phyloP scores from a whole-genome alignment of 1,140 invertebrate species.

The Branchinecta lindahli region DNA sequence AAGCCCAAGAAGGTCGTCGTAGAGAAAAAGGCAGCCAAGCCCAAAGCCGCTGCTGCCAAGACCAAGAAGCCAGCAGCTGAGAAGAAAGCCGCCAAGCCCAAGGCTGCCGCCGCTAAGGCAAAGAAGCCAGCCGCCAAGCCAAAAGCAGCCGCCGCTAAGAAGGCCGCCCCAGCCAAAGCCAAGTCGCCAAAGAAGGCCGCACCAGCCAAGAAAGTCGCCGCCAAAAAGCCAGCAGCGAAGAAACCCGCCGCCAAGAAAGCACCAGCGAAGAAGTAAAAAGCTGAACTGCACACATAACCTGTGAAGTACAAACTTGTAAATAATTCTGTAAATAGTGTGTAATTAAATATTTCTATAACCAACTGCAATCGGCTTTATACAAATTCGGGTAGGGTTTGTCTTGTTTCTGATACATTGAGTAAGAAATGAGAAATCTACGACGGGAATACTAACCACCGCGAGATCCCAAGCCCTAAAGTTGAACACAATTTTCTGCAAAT shows the following conservation, averaged over 20 bases:
- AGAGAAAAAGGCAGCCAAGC: conserved; percentile 16
- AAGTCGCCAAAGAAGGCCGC: conserved; percentile 17
- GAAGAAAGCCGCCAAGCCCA: conserved; percentile 22
- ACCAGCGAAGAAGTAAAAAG: conserved; percentile 10
- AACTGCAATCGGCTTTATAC: no score
- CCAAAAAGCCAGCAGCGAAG: conserved; percentile 17
- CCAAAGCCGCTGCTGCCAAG: conserved; percentile 15
- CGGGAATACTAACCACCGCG: no score
- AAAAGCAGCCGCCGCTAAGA: conserved; percentile 12
- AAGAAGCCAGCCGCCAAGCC: background rate
- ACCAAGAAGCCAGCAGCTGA: conserved; percentile 24
- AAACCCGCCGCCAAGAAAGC: conserved; percentile 17
- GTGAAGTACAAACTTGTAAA: no score
- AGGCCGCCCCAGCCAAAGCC: background rate
- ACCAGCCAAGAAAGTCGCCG: conserved; percentile 11
- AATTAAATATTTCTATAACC: no score
- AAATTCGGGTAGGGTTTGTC: no score
- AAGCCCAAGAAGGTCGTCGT: conserved; percentile 38
- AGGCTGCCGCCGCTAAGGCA: conserved; percentile 21
- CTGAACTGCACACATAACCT: no score
- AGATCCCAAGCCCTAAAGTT: no score
- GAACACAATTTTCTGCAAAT: no score
- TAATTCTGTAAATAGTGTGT: no score
- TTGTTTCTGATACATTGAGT: no score
- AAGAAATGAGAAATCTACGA: no score